phyloP scores from a whole-genome alignment of 2,113 vertebrate species.

The Elanus axillaris region DNA sequence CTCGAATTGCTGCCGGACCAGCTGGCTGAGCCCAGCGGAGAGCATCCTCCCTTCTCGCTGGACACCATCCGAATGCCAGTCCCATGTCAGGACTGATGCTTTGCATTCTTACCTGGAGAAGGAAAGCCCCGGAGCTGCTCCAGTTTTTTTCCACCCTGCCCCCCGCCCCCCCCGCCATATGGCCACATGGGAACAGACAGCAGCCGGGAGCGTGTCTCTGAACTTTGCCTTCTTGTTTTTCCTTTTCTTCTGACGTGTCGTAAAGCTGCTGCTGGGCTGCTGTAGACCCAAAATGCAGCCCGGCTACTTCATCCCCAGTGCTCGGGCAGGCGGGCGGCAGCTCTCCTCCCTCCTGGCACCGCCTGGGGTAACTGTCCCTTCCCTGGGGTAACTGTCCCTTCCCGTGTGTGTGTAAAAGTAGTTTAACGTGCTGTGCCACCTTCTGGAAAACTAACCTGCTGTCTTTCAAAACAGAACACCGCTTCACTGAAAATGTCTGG shows the following conservation, averaged over 20 bases:
- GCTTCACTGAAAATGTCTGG: slow-evolving; percentile 78
- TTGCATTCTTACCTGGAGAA: neutral
- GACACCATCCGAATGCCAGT: neutral
- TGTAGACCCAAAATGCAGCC: neutral
- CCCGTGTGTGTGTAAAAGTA: neutral
- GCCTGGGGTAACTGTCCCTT: neutral
- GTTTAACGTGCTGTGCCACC: neutral
- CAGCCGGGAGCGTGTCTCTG: neutral
- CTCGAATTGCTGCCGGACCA: fast-evolving
- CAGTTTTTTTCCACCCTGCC: neutral
- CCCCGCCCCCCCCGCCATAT: too few species aligned
- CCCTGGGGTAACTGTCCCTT: neutral
- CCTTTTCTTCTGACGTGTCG: neutral
- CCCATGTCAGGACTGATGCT: neutral
- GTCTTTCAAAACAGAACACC: slow-evolving; percentile 9
- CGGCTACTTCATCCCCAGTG: neutral
- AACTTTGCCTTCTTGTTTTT: neutral
- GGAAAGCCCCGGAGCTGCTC: neutral
- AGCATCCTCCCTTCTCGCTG: neutral
- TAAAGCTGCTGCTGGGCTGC: neutral
- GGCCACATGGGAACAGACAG: neutral
- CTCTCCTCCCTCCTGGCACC: neutral
- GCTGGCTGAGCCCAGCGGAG: neutral
- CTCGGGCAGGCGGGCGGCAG: neutral
- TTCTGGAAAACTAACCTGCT: neutral